Conservation (phyloP, 2,113 vertebrate species). For the Equus quagga region DNA sequence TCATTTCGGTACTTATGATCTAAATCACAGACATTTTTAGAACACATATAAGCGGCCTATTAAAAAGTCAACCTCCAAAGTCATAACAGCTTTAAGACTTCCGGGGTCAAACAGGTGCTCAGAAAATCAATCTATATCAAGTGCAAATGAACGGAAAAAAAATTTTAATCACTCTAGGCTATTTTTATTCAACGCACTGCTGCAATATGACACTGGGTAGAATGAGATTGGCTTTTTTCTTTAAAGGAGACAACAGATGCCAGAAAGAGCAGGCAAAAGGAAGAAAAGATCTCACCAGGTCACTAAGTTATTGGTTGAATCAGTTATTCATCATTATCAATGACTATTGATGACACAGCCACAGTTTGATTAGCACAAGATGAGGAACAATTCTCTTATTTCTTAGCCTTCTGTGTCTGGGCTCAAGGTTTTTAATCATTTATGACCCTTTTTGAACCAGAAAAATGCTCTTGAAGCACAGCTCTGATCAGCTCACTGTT, state of each 20-base stretch:
- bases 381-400: background rate
- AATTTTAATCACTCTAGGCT: background rate
- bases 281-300: background rate
- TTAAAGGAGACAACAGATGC: slow-evolving; percentile 32
- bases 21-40: background rate
- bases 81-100: background rate
- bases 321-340: background rate
- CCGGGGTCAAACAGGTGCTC: background rate
- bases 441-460: background rate
- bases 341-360: slow-evolving; percentile 10
- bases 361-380: background rate
- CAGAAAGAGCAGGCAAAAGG: slow-evolving; percentile 32
- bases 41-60: background rate
- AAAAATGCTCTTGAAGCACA: background rate
- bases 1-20: background rate
- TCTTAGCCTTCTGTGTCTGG: background rate
- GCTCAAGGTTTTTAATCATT: background rate
- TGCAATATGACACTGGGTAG: background rate
- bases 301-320: slow-evolving; percentile 22
- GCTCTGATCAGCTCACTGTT: background rate
- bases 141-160: slow-evolving; percentile 49
- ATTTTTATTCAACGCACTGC: background rate
- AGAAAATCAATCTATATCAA: slow-evolving; percentile 40
- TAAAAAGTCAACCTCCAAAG: background rate
- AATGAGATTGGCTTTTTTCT: slow-evolving; percentile 1